These are phyloP conservation scores for Marronus borbonicus DNA, from an alignment of 2,888 invertebrate species.

Conservation along the genomic window DNA sequence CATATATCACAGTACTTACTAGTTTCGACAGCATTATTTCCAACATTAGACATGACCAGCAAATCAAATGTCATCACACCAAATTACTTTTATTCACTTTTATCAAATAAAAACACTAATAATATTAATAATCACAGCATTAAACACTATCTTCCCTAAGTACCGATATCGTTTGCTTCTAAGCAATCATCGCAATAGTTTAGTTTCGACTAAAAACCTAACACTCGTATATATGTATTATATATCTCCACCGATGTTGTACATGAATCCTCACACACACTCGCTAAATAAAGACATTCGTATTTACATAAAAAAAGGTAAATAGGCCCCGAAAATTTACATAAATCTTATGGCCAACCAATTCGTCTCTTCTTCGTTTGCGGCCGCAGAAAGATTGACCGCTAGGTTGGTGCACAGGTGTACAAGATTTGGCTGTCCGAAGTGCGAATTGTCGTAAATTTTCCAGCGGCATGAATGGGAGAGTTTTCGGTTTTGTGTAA, in stretches of 20 bases:
- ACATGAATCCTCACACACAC: not conserved
- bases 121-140: not conserved
- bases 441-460: conserved; percentile 44
- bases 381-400: conserved; percentile 5
- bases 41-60: not conserved
- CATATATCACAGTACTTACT: not conserved
- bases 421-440: conserved; percentile 14
- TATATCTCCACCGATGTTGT: conserved; percentile 1
- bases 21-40: not conserved
- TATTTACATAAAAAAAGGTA: conserved; percentile 40
- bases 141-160: not conserved
- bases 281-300: conserved; percentile 17
- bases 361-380: conserved; percentile 11
- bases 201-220: conserved; percentile 26
- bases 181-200: conserved; percentile 8
- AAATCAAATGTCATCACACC: conserved; percentile 17
- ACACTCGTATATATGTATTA: conserved; percentile 43
- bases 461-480: conserved; percentile 34
- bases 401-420: not conserved
- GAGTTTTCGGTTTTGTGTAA: not conserved
- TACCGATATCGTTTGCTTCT: not conserved
- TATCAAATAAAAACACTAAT: not conserved
- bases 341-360: conserved; percentile 28
- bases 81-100: not conserved
- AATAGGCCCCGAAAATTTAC: conserved; percentile 44